These are phyloP conservation scores for Cataglyphis altisquamis DNA, from an alignment of 2,888 invertebrate species.

Conservation along the genomic window DNA sequence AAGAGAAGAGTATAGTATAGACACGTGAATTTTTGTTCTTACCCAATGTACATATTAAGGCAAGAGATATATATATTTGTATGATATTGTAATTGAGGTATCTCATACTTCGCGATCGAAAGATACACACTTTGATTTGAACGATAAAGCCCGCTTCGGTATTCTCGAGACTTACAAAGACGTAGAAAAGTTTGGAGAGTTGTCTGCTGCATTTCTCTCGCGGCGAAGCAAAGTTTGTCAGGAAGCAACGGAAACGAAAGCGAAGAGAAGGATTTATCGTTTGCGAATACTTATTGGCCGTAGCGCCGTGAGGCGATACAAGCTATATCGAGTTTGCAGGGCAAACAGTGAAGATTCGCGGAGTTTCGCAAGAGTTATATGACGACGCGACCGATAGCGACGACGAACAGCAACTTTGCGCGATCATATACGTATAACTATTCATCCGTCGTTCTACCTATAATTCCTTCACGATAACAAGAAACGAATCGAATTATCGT, in stretches of 20 bases:
- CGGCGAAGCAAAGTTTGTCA: slow-evolving; percentile 62
- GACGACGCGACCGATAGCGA: slow-evolving; percentile 33
- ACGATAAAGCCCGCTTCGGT: slow-evolving; percentile 23
- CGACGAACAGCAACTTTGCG: slow-evolving; percentile 17
- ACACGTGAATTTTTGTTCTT: neutral
- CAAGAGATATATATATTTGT: neutral
- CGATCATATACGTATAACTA: slow-evolving; percentile 10
- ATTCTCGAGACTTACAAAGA: slow-evolving; percentile 21
- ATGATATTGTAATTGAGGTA: slow-evolving; percentile 3
- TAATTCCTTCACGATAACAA: slow-evolving; percentile 2
- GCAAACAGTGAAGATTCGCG: slow-evolving; percentile 64
- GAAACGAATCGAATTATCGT: slow-evolving; percentile 14
- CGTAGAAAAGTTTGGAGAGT: slow-evolving; percentile 52
- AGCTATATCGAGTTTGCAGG: slow-evolving; percentile 61
- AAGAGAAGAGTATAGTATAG: neutral
- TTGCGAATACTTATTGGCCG: slow-evolving; percentile 71
- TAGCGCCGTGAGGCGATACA: slow-evolving; percentile 61
- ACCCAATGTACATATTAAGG: neutral
- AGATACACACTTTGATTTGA: slow-evolving; percentile 31
- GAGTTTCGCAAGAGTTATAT: slow-evolving; percentile 60
- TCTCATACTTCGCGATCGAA: slow-evolving; percentile 7
- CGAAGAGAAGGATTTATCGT: slow-evolving; percentile 67
- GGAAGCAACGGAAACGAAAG: slow-evolving; percentile 60
- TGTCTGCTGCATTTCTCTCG: slow-evolving; percentile 13
- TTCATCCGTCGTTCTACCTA: neutral